Conservation (phyloP, 2,888 invertebrate species). For the Nymphalis polychloros region DNA sequence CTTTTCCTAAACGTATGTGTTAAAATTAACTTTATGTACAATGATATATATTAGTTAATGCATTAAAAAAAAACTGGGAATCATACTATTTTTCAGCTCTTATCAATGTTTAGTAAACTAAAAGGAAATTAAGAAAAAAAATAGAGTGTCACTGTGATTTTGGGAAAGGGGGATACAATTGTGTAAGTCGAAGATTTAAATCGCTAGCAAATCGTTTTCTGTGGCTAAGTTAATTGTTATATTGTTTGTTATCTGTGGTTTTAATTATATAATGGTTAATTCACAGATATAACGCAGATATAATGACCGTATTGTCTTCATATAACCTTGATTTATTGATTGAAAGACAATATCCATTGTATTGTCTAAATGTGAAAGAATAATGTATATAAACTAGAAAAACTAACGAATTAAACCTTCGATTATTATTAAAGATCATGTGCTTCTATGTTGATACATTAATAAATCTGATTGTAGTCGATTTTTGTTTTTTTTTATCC, state of each 20-base stretch:
- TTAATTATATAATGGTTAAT: neutral
- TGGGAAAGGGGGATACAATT: constrained; percentile 19
- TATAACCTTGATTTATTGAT: neutral
- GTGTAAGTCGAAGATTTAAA: constrained; percentile 33
- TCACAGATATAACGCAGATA: neutral
- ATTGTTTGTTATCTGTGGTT: neutral
- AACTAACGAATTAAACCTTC: constrained; percentile 32
- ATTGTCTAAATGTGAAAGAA: neutral
- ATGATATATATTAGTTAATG: neutral
- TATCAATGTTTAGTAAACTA: constrained; percentile 12
- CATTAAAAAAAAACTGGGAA: neutral
- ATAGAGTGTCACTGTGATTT: constrained; percentile 31
- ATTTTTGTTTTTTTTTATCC: constrained; percentile 42
- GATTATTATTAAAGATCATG: constrained; percentile 39
- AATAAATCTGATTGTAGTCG: constrained; percentile 73
- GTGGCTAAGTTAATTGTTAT: neutral
- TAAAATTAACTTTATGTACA: neutral
- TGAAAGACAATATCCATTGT: neutral
- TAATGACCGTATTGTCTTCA: neutral
- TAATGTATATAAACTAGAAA: constrained; percentile 28
- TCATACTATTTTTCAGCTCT: constrained; percentile 24
- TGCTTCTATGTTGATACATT: constrained; percentile 71
- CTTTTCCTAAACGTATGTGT: neutral
- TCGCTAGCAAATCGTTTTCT: constrained; percentile 16
- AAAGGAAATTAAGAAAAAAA: constrained; percentile 16